These are phyloP conservation scores for Cacoxenus indagator DNA, from an alignment of 2,888 invertebrate genomes.

Conservation along the genomic window DNA sequence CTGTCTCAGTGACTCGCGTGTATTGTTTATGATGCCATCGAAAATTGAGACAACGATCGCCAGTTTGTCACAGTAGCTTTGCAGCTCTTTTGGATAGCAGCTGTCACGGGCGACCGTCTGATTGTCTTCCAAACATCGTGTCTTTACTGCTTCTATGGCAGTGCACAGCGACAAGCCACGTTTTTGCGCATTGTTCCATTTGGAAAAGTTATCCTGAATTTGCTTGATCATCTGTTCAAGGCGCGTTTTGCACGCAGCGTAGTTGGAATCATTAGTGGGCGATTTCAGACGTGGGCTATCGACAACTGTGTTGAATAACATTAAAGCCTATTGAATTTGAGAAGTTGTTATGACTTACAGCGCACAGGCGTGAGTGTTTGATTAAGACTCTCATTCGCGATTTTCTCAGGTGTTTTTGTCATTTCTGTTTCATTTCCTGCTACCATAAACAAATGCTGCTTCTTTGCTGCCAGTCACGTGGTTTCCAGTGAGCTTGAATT, in stretches of 20 bases:
- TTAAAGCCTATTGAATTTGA: no score
- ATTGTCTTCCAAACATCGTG: slow-evolving; percentile 48
- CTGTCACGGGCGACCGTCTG: neutral
- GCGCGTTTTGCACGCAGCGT: slow-evolving; percentile 49
- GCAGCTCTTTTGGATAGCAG: slow-evolving; percentile 56
- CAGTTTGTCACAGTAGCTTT: slow-evolving; percentile 59
- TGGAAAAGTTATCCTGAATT: slow-evolving; percentile 56
- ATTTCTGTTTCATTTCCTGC: neutral
- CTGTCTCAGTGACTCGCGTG: slow-evolving; percentile 54
- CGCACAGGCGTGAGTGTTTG: slow-evolving; percentile 56
- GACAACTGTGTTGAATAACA: slow-evolving; percentile 44
- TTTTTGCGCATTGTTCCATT: slow-evolving; percentile 66
- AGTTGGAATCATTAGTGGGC: slow-evolving; percentile 42
- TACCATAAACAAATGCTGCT: neutral
- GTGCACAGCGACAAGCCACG: slow-evolving; percentile 62
- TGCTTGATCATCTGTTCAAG: slow-evolving; percentile 52
- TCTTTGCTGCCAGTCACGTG: neutral
- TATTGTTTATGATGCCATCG: slow-evolving; percentile 54
- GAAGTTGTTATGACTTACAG: slow-evolving; percentile 56
- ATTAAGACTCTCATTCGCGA: slow-evolving; percentile 16
- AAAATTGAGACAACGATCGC: slow-evolving; percentile 60
- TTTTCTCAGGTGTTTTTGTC: slow-evolving; percentile 35
- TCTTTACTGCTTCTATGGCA: slow-evolving; percentile 65
- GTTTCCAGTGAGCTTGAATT: no score
- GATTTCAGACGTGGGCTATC: slow-evolving; percentile 50